A percentile compares a stretch with the other conserved stretches of the same genome.
phyloP scores from a whole-genome alignment of 2,888 invertebrate genomes.

The Sesia bembeciformis region DNA sequence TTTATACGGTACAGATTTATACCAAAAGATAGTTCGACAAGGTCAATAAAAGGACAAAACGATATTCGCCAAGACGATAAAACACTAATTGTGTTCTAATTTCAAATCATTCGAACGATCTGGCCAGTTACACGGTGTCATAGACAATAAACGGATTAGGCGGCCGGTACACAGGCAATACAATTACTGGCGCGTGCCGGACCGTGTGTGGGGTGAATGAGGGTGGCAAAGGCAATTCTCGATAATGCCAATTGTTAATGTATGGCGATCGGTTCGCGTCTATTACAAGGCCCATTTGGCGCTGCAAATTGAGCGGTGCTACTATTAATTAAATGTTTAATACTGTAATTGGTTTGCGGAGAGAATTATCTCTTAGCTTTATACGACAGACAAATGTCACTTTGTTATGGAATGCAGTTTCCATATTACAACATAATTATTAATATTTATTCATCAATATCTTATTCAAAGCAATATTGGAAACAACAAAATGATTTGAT shows the following conservation, averaged over 20 bases:
- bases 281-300: slow-evolving; percentile 49
- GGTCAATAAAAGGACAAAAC: too few relatives aligned
- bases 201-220: slow-evolving; percentile 17
- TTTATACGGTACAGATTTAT: too few relatives aligned
- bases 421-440: too few relatives aligned
- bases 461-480: too few relatives aligned
- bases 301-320: slow-evolving; percentile 45
- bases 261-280: slow-evolving; percentile 36
- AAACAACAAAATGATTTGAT: too few relatives aligned
- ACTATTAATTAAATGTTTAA: slow-evolving; percentile 53
- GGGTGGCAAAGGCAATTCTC: slow-evolving; percentile 40
- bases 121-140: slow-evolving; percentile 17
- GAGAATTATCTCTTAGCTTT: not conserved
- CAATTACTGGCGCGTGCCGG: slow-evolving; percentile 56
- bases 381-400: not conserved
- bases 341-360: slow-evolving; percentile 32
- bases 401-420: too few relatives aligned
- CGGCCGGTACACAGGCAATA: slow-evolving; percentile 38
- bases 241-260: slow-evolving; percentile 62
- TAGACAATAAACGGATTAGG: slow-evolving; percentile 55
- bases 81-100: slow-evolving; percentile 19
- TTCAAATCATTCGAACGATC: slow-evolving; percentile 25
- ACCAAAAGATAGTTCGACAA: too few relatives aligned
- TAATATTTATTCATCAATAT: too few relatives aligned
- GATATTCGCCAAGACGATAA: not conserved